phyloP scores from a whole-genome alignment of 2,113 vertebrate genomes.

The Eulemur rufifrons region DNA sequence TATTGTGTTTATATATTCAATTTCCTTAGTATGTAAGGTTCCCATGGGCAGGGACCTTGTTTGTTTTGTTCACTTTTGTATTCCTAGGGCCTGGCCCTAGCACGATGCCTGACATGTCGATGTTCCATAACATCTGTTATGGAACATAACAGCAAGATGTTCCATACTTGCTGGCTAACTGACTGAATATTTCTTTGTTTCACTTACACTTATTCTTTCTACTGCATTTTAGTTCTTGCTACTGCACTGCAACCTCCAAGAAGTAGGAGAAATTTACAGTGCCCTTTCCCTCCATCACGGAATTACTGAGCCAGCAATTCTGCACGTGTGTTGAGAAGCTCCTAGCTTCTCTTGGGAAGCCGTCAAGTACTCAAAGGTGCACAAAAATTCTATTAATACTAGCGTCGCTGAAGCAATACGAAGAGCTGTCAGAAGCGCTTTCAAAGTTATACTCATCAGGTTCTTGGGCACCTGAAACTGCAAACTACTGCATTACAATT shows the following conservation, averaged over 20 bases:
- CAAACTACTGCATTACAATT: not conserved
- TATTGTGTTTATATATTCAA: constrained; percentile 7
- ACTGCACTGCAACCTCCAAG: not conserved
- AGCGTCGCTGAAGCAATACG: not conserved
- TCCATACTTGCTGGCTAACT: not conserved
- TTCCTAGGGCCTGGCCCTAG: not conserved
- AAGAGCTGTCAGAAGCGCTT: constrained; percentile 40
- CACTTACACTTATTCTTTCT: constrained; percentile 10
- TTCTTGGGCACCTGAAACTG: not conserved
- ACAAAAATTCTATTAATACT: constrained; percentile 26
- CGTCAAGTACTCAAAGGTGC: not conserved
- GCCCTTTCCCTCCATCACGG: not conserved
- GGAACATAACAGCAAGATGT: not conserved
- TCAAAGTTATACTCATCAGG: constrained; percentile 5
- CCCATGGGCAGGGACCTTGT: not conserved
- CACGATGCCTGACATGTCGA: not conserved
- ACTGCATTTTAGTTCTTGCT: constrained; percentile 38
- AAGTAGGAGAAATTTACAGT: not conserved
- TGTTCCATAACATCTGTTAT: not conserved
- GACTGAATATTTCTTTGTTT: constrained; percentile 2
- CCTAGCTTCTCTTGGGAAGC: not conserved
- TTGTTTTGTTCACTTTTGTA: constrained; percentile 28
- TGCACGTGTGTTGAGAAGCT: not conserved
- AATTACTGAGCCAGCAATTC: not conserved
- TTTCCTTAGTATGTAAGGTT: not conserved